Conservation (phyloP, 2,888 invertebrate genomes). For the Tiliacea citrago region DNA sequence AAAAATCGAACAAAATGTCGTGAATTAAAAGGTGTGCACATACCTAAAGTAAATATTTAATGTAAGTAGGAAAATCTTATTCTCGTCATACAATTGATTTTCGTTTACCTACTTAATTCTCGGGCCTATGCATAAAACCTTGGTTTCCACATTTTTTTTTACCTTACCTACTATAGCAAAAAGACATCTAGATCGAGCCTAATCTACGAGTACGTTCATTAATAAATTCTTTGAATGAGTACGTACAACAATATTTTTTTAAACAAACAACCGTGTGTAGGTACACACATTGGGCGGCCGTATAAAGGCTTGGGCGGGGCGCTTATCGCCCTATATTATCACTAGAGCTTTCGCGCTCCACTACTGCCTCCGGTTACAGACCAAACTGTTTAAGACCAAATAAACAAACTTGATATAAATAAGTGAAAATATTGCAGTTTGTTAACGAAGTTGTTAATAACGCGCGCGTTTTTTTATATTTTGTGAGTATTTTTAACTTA, state of each 20-base stretch:
- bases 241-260: slow-evolving; percentile 41
- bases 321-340: slow-evolving; percentile 77
- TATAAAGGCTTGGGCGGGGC: slow-evolving; percentile 82
- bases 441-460: slow-evolving; percentile 24
- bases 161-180: background rate
- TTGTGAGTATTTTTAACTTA: slow-evolving; percentile 46
- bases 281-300: slow-evolving; percentile 66
- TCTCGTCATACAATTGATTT: background rate
- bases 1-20: background rate
- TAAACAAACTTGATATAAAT: slow-evolving; percentile 21
- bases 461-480: slow-evolving; percentile 35
- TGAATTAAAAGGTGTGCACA: background rate
- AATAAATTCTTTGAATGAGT: slow-evolving; percentile 25
- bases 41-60: slow-evolving; percentile 1
- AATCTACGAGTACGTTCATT: slow-evolving; percentile 27
- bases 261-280: slow-evolving; percentile 58
- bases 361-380: slow-evolving; percentile 64
- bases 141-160: background rate
- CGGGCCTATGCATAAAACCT: background rate
- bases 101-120: background rate
- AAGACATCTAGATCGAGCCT: slow-evolving; percentile 2
- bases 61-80: background rate
- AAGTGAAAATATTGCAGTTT: slow-evolving; percentile 49
- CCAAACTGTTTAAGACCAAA: slow-evolving; percentile 16
- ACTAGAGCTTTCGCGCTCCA: slow-evolving; percentile 74